Conservation (phyloP, 2,797 vertebrate genomes). For the Crocodylus rhombifer region DNA sequence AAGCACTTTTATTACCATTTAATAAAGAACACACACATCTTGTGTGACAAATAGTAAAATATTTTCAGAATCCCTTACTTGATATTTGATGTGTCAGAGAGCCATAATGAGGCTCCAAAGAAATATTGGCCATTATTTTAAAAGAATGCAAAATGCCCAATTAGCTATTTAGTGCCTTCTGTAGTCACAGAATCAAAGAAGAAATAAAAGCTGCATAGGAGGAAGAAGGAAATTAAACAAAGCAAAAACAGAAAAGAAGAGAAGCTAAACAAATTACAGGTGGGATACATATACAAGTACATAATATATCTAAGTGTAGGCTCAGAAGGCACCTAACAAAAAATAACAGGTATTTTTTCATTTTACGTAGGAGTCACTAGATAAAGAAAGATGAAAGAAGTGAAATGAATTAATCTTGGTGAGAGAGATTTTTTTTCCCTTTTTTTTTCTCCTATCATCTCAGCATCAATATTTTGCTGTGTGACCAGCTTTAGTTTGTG, state of each 20-base stretch:
- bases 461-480: not conserved
- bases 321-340: too few relatives aligned
- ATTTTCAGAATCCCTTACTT: not conserved
- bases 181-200: not conserved
- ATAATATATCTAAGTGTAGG: too few relatives aligned
- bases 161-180: not conserved
- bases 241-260: not conserved
- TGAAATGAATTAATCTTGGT: not conserved
- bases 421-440: not conserved
- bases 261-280: too few relatives aligned
- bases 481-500: fast-evolving
- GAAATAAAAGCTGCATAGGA: not conserved
- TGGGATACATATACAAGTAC: too few relatives aligned
- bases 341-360: too few relatives aligned
- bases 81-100: not conserved
- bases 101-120: not conserved
- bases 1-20: not conserved
- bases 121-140: not conserved
- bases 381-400: not conserved
- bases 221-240: not conserved
- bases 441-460: not conserved
- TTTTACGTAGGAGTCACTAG: not conserved
- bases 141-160: not conserved
- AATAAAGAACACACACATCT: not conserved
- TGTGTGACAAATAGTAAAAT: not conserved